These are phyloP conservation scores for Drosophila jambulina DNA, from an alignment of 1,140 invertebrate species.

Conservation along the genomic window DNA sequence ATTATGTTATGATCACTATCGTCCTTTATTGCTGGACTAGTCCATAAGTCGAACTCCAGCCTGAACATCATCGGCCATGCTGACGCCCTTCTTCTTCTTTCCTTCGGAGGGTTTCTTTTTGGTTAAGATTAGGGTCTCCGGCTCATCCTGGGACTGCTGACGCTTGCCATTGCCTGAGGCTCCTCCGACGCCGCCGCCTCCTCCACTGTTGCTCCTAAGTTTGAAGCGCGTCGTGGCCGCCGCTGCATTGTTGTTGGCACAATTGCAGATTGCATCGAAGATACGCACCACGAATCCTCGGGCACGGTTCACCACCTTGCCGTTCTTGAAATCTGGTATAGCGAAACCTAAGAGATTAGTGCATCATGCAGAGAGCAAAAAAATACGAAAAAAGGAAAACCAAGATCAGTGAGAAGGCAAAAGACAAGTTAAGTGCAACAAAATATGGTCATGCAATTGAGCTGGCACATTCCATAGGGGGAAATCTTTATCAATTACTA, in stretches of 20 bases:
- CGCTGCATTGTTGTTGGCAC: constrained; percentile 87
- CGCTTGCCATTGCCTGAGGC: constrained; percentile 47
- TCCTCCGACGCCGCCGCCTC: constrained; percentile 24
- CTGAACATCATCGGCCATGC: constrained; percentile 71
- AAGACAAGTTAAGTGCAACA: constrained; percentile 50
- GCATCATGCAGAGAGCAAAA: constrained; percentile 32
- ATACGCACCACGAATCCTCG: constrained; percentile 87
- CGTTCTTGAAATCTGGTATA: constrained; percentile 86
- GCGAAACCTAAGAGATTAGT: constrained; percentile 82
- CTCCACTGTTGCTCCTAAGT: constrained; percentile 67
- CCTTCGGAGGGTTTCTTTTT: constrained; percentile 69
- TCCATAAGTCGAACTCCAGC: constrained; percentile 70
- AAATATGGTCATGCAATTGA: constrained; percentile 50
- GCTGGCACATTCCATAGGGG: constrained; percentile 14
- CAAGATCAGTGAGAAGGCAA: constrained; percentile 59
- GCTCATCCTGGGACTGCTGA: constrained; percentile 65
- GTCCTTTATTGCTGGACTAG: constrained; percentile 26
- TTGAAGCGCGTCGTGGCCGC: constrained; percentile 84
- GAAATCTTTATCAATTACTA: constrained; percentile 25
- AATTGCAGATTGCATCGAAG: constrained; percentile 88
- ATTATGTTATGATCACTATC: constrained; percentile 45
- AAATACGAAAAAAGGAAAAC: constrained; percentile 42
- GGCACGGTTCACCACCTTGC: constrained; percentile 86
- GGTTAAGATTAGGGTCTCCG: constrained; percentile 61
- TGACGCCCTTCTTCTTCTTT: constrained; percentile 75